Base-by-base conservation (phyloP, 2,113 vertebrate species). In the Spea bombifrons region DNA sequence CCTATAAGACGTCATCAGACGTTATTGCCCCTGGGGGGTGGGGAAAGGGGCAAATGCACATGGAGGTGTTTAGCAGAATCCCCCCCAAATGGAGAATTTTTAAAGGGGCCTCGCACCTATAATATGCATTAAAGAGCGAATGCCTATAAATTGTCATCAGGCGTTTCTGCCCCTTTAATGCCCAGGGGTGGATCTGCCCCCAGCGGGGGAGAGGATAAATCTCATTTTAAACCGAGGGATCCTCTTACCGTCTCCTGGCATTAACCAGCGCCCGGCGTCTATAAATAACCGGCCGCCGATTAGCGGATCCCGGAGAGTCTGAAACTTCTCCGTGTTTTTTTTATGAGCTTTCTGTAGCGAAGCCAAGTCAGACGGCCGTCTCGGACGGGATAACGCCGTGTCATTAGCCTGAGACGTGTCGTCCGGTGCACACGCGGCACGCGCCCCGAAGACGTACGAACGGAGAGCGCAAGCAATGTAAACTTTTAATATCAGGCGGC, bases 261-360 rank as follows among this genome's bases (percentile, higher is more conserved):
- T 70, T 70, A 70, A 70, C 50, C 48, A n/a, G n/a, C 13, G 67
- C 15, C 15, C 7, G 7, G 12, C n/a, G 16, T 70, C 67, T 70
- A 50, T 50, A 70, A 70, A 70, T 70, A 70, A 48, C 46, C 3
- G 6, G 46, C 47, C 5, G 10, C 13, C 50, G 67, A 70, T 70
- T 70, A 17, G 5, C 15, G 47, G 43, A 70, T 8, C 15, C 67
- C 17, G 15, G 45, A 49, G 46, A 2, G 45, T 7, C 15, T 47
- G 12, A 48, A 69, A 48, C 63, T 65, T 65, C 63, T 16, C 63
- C 17, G 16, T 5, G 15, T 15, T 8, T 4, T 8, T 4, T 46
- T 68, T 7, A 15, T 7, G 4, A 64, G 13, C 66, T 15, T 44
- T 47, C 12, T 48, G 45, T 68, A 13, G 10, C 7, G 5, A 44